Conservation (phyloP, 2,888 invertebrate species). For the Brachypalpus laphriformis region DNA sequence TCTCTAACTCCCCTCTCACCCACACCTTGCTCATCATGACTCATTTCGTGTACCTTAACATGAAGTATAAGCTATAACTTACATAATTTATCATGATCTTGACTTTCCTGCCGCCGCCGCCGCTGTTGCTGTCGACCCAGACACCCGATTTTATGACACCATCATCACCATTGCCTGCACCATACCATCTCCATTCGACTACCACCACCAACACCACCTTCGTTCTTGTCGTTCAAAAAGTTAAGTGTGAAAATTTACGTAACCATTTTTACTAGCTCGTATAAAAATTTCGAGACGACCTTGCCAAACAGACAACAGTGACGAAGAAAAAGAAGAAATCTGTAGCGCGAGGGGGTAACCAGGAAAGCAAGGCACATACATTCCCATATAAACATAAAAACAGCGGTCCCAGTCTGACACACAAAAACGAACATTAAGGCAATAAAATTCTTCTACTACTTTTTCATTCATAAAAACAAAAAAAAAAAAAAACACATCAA, state of each 20-base stretch:
- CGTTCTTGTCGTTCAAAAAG: slow-evolving; percentile 46
- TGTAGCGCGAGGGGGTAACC: slow-evolving; percentile 3
- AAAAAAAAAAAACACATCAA: slow-evolving; percentile 34
- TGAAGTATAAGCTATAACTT: slow-evolving; percentile 58
- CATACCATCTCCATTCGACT: background rate
- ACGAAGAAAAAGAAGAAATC: slow-evolving; percentile 1
- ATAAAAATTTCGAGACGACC: slow-evolving; percentile 72
- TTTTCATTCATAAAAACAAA: slow-evolving; percentile 72
- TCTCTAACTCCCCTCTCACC: background rate
- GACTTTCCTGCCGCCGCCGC: slow-evolving; percentile 32
- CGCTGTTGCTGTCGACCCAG: slow-evolving; percentile 44
- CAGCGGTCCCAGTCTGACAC: slow-evolving; percentile 57
- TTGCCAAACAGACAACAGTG: slow-evolving; percentile 66
- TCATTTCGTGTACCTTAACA: slow-evolving; percentile 47
- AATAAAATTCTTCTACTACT: slow-evolving; percentile 73
- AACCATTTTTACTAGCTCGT: slow-evolving; percentile 71
- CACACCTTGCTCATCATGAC: slow-evolving; percentile 22
- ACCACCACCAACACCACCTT: background rate
- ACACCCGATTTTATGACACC: slow-evolving; percentile 66
- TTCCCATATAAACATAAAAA: slow-evolving; percentile 39
- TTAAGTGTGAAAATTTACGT: slow-evolving; percentile 74
- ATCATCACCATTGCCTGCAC: slow-evolving; percentile 16
- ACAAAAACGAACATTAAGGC: slow-evolving; percentile 71
- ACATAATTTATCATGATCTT: slow-evolving; percentile 70
- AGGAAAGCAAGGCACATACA: slow-evolving; percentile 20